Percentiles rank a stretch among this genome's conserved stretches.
Conservation (phyloP, 2,888 invertebrate species). For the Eueremaeus valkanovi region DNA sequence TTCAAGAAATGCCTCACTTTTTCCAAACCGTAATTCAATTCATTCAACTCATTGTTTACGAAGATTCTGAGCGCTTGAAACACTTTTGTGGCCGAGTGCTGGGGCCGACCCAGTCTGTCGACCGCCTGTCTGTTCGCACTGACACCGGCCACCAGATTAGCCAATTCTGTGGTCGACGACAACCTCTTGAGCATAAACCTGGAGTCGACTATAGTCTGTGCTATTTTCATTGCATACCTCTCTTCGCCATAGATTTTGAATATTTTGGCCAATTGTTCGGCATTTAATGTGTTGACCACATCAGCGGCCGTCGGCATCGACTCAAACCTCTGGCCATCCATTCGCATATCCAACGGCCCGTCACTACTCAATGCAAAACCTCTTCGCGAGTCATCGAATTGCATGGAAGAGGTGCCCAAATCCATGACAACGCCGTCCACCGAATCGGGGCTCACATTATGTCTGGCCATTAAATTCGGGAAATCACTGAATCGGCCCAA, state of each 20-base stretch:
- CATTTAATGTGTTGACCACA: constrained; percentile 72
- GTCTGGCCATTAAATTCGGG: constrained; percentile 61
- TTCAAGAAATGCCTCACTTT: constrained; percentile 71
- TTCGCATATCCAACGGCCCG: constrained; percentile 91
- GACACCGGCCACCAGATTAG: constrained; percentile 29
- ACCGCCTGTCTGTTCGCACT: constrained; percentile 7
- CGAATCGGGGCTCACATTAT: constrained; percentile 59
- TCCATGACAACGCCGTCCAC: constrained; percentile 87
- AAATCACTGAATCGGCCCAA: constrained; percentile 84
- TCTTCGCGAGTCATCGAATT: constrained; percentile 72
- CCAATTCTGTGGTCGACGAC: constrained; percentile 73
- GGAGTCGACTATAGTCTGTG: constrained; percentile 78
- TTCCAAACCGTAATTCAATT: constrained; percentile 80
- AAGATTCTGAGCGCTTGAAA: constrained; percentile 92
- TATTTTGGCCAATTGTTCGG: constrained; percentile 72
- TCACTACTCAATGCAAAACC: constrained; percentile 81
- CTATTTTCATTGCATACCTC: constrained; percentile 76
- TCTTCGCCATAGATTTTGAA: constrained; percentile 91
- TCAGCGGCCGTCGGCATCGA: constrained; percentile 78
- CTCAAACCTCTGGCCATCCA: constrained; percentile 69
- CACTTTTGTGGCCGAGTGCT: constrained; percentile 77
- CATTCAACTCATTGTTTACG: constrained; percentile 92
- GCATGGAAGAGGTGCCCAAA: constrained; percentile 93
- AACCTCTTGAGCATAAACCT: constrained; percentile 70
- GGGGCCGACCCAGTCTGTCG: constrained; percentile 69